Base-by-base conservation (phyloP, 2,113 vertebrate genomes). In the Ornithorhynchus anatinus region DNA sequence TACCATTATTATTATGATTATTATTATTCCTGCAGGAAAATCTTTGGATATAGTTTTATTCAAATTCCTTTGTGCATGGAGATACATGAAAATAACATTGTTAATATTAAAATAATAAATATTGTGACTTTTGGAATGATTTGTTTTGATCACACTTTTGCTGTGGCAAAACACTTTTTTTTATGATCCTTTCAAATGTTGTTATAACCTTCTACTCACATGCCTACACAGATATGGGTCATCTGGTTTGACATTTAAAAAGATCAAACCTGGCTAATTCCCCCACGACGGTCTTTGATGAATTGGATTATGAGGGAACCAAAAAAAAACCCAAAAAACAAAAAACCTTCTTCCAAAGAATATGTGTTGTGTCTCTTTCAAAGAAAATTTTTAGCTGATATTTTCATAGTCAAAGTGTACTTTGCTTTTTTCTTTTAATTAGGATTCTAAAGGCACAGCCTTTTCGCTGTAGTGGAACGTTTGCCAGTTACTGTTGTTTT, bases 61-160 rank as follows among this genome's bases (percentile, higher is more conserved):
- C 59, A 72, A 58, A n/a, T n/a, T n/a, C n/a, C n/a, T n/a, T n/a
- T n/a, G n/a, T n/a, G n/a, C n/a, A n/a, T n/a, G n/a, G n/a, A n/a
- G n/a, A n/a, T n/a, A n/a, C n/a, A n/a, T n/a, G n/a, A n/a, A n/a
- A 72, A 78, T 75, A 47, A 13, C 54, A 72, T 1, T 87, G 78
- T 82, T 75, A 66, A 1, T 84, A 81, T 81, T 69, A 72, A 65
- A 72, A 80, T 70, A 69, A 75, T 81, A 64, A 88, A 66, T 76
- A 58, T 75, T 73, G 31, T 88, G 75, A 78, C 67, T 80, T 37
- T 36, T 61, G 47, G 75, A 64, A 73, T 51, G 66, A 48, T 48
- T 7, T 45, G 39, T 79, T 72, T 74, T 78, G 43, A 64, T 80
- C 84, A 66, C 80, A 71, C 78, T 86, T 0, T 38, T 65, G 32